phyloP scores from a whole-genome alignment of 1,140 invertebrate genomes.

The Cataglyphis hispanica region DNA sequence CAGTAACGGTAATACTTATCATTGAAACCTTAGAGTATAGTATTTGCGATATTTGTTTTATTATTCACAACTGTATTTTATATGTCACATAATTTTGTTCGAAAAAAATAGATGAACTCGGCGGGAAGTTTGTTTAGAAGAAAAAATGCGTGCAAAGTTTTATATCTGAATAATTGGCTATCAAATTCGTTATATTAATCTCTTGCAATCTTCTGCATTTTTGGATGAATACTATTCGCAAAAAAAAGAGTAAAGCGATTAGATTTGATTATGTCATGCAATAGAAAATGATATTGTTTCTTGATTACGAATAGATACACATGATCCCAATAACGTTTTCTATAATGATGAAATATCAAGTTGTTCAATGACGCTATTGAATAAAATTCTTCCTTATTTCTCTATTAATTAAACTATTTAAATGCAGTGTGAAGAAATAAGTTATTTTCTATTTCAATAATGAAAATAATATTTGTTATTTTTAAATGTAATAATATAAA shows the following conservation, averaged over 20 bases:
- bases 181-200: not conserved
- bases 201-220: not conserved
- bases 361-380: not conserved
- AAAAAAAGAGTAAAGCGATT: not conserved
- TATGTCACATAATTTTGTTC: not conserved
- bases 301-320: not conserved
- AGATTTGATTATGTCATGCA: not conserved
- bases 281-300: constrained; percentile 15
- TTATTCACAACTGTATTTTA: not conserved
- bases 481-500: not conserved
- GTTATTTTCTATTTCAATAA: not conserved
- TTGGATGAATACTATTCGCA: not conserved
- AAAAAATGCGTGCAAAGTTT: not conserved
- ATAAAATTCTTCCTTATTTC: not conserved
- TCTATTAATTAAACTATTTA: not conserved
- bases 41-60: not conserved
- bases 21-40: not conserved
- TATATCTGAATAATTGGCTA: not conserved
- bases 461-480: not conserved
- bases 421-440: not conserved
- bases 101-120: not conserved
- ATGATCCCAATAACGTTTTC: not conserved
- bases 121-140: not conserved
- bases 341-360: not conserved
- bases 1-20: not conserved